Evolutionary conservation across 2,113 vertebrate species (phyloP).

Genomic region (Bagarius yarrelli): DNA sequence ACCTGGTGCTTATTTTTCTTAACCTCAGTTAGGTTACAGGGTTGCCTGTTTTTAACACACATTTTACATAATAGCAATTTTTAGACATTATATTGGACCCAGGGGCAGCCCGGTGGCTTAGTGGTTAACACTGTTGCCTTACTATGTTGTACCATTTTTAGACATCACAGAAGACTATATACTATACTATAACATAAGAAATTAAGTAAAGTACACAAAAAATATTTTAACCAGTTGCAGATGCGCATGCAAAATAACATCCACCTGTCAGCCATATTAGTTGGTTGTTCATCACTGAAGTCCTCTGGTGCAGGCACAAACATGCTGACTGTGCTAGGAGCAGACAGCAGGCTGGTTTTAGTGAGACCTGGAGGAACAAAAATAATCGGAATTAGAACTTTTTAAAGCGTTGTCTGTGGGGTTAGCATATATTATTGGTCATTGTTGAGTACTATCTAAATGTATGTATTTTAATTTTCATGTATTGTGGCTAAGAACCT

Average conservation of each 20-base stretch:
- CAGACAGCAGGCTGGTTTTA: slow-evolving; percentile 93
- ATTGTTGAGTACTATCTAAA: background rate
- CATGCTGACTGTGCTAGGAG: slow-evolving; percentile 97
- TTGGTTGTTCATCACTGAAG: slow-evolving; percentile 94
- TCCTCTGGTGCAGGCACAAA: slow-evolving; percentile 97
- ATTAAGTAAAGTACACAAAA: background rate
- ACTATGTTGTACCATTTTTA: no score
- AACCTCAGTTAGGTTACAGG: background rate
- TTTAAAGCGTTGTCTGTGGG: background rate
- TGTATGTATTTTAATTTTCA: background rate
- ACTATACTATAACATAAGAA: background rate
- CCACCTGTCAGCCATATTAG: slow-evolving; percentile 94
- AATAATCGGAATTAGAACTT: background rate
- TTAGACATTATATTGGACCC: background rate
- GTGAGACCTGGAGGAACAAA: slow-evolving; percentile 76
- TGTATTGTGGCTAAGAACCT: slow-evolving; percentile 59
- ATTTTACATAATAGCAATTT: background rate
- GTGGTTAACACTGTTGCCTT: no score
- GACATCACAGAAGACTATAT: background rate
- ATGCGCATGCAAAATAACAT: background rate
- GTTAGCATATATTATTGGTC: background rate
- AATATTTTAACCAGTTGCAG: background rate
- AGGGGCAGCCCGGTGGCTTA: background rate
- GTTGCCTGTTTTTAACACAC: background rate
- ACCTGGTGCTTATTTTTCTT: background rate